phyloP scores from a whole-genome alignment of 2,888 invertebrate species.

The Nymphalis urticae region DNA sequence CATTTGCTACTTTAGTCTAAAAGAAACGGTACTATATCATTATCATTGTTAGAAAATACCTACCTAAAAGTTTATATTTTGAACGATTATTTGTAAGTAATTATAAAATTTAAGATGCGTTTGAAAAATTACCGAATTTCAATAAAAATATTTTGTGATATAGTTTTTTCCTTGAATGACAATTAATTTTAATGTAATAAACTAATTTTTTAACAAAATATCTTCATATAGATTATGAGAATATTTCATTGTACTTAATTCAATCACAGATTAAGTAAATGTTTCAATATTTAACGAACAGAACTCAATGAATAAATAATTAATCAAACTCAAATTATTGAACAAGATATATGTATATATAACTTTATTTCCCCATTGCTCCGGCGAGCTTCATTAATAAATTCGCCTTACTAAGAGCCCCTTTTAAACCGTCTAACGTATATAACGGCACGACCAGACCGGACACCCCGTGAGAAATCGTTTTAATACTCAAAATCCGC shows the following conservation, averaged over 20 bases:
- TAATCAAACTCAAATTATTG: constrained; percentile 11
- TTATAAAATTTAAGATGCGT: neutral
- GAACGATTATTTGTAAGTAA: neutral
- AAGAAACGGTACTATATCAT: neutral
- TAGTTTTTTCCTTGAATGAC: too few relatives aligned
- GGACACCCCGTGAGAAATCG: constrained; percentile 80
- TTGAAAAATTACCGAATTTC: too few relatives aligned
- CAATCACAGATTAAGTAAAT: too few relatives aligned
- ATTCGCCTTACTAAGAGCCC: constrained; percentile 66
- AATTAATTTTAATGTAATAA: too few relatives aligned
- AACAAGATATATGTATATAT: constrained; percentile 19
- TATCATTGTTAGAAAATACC: neutral
- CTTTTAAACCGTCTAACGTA: constrained; percentile 53
- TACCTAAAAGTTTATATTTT: neutral
- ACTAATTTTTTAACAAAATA: too few relatives aligned
- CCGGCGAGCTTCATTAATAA: constrained; percentile 63
- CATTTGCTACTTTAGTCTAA: constrained; percentile 9
- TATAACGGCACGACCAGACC: constrained; percentile 65
- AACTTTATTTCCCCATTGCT: constrained; percentile 35
- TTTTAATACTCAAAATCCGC: constrained; percentile 81
- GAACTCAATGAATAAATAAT: neutral
- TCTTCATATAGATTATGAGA: too few relatives aligned
- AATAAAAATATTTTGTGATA: too few relatives aligned
- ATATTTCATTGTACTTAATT: too few relatives aligned
- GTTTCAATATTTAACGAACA: neutral